These are phyloP conservation scores for Misgurnus mizolepis DNA, from an alignment of 2,113 vertebrate genomes.

Conservation along the genomic window DNA sequence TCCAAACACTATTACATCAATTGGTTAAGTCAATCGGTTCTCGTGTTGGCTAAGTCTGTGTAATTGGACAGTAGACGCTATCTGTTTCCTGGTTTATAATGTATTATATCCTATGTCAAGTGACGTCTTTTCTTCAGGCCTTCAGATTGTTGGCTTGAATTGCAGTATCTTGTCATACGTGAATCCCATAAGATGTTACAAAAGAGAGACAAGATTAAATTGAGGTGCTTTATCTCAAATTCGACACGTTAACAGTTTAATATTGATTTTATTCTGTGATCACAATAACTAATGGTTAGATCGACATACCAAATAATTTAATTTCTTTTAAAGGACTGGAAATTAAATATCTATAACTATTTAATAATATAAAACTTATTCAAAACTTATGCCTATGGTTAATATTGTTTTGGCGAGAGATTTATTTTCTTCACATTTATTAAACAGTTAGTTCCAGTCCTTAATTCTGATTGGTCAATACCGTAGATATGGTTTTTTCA, in stretches of 20 bases:
- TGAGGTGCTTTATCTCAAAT: neutral
- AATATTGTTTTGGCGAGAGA: no score
- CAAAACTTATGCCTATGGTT: no score
- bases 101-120: slow-evolving; percentile 32
- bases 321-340: neutral
- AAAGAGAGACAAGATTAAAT: slow-evolving; percentile 10
- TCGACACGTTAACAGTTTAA: neutral
- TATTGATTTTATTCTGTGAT: neutral
- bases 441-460: no score
- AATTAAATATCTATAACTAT: neutral
- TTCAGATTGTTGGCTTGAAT: slow-evolving; percentile 19
- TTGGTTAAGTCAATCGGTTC: slow-evolving; percentile 49
- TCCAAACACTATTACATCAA: slow-evolving; percentile 57
- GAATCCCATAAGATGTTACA: slow-evolving; percentile 8
- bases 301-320: neutral
- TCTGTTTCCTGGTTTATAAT: slow-evolving; percentile 44
- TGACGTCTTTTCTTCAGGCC: slow-evolving; percentile 2
- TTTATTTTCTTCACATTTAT: no score
- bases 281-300: neutral
- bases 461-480: no score
- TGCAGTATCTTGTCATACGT: neutral
- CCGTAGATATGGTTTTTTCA: no score
- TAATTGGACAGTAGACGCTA: slow-evolving; percentile 40
- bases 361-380: no score
- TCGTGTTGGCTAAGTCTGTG: slow-evolving; percentile 43